A percentile compares a stretch with the other conserved stretches of the same genome.
These are phyloP conservation scores for Morpho deidamia DNA, from an alignment of 2,888 invertebrate genomes.

Conservation along the genomic window DNA sequence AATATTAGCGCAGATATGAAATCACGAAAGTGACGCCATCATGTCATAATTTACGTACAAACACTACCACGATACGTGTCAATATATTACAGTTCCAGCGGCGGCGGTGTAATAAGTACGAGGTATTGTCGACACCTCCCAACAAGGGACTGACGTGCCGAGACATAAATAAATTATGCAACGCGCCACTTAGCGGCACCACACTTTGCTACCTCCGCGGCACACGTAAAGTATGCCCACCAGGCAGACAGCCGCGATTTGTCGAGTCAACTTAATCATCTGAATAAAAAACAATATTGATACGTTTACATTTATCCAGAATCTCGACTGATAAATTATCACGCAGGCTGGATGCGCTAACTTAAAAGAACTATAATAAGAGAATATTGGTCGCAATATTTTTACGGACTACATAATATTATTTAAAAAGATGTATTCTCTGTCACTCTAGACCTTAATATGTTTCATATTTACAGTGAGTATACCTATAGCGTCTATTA, in stretches of 20 bases:
- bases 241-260: slow-evolving; percentile 1
- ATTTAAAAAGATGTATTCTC: too few species aligned
- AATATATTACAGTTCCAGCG: slow-evolving; percentile 5
- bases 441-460: too few species aligned
- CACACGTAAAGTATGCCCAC: slow-evolving; percentile 13
- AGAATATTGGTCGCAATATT: too few species aligned
- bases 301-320: too few species aligned
- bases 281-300: neutral
- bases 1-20: too few species aligned
- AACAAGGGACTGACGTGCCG: slow-evolving; percentile 62
- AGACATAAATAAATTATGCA: slow-evolving; percentile 73
- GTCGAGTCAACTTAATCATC: neutral
- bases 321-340: too few species aligned
- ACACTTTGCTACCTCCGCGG: slow-evolving; percentile 30
- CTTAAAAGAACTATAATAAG: too few species aligned
- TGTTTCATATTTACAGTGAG: too few species aligned
- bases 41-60: neutral
- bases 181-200: slow-evolving; percentile 56
- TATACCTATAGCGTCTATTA: too few species aligned
- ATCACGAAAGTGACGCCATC: too few species aligned
- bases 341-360: too few species aligned
- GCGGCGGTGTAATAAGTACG: slow-evolving; percentile 41
- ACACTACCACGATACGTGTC: neutral
- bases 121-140: slow-evolving; percentile 44
- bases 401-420: too few species aligned